These are phyloP conservation scores for Cephalotes varians DNA, from an alignment of 2,888 invertebrate genomes.

Conservation along the genomic window DNA sequence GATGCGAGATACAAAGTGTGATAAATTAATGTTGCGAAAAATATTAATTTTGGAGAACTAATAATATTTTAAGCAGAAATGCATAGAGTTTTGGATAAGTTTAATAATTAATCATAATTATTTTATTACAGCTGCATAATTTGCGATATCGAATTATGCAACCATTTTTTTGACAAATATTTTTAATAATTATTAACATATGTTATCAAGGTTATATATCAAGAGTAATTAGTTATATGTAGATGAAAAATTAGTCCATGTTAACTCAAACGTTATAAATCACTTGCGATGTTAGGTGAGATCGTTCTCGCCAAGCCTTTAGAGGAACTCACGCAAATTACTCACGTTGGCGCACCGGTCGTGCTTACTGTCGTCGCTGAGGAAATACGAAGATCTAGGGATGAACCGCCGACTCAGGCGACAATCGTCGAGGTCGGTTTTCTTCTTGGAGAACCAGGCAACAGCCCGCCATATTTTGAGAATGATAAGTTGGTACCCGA, in stretches of 20 bases:
- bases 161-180: neutral
- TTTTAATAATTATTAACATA: neutral
- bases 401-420: slow-evolving; percentile 93
- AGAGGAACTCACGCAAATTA: slow-evolving; percentile 92
- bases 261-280: neutral
- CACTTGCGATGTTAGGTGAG: slow-evolving; percentile 87
- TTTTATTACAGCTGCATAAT: neutral
- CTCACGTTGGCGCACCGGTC: slow-evolving; percentile 94
- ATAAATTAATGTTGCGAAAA: neutral
- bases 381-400: slow-evolving; percentile 91
- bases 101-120: too few relatives aligned
- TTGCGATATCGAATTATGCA: neutral
- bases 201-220: neutral
- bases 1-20: neutral
- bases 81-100: too few relatives aligned
- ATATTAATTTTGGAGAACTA: neutral
- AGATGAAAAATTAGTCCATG: neutral
- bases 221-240: neutral
- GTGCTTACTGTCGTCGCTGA: slow-evolving; percentile 94
- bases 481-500: slow-evolving; percentile 89
- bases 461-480: slow-evolving; percentile 93
- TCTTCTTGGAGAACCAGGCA: slow-evolving; percentile 92
- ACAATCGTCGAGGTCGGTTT: slow-evolving; percentile 94
- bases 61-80: neutral
- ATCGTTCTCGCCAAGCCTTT: slow-evolving; percentile 90